Conservation (phyloP, 35 echinoderm and acorn worm species). For the Holothuria glaberrima region DNA sequence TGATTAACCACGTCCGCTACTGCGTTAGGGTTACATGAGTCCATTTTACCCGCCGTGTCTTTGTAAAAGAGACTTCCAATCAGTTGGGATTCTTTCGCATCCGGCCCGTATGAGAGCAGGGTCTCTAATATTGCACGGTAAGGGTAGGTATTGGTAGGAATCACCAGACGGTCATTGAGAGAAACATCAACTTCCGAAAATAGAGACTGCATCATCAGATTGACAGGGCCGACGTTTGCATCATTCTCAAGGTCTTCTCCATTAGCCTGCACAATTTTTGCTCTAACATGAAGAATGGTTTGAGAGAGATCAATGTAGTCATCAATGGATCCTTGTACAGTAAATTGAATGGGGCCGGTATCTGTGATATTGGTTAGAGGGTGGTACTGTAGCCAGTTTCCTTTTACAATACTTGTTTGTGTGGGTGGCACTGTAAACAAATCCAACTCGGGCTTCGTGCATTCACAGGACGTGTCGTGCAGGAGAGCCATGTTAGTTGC, state of each 20-base stretch:
- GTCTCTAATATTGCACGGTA: conserved; percentile 67
- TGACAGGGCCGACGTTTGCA: conserved; percentile 45
- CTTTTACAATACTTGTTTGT: too few relatives aligned
- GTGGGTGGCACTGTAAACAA: conserved; percentile 67
- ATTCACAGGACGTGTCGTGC: conserved; percentile 58
- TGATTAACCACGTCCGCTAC: not conserved
- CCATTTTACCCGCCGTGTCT: conserved; percentile 27
- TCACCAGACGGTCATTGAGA: conserved; percentile 62
- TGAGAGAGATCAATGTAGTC: conserved; percentile 72
- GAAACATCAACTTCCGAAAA: conserved; percentile 65
- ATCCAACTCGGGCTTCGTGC: conserved; percentile 64
- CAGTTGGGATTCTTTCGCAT: conserved; percentile 50
- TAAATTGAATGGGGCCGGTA: conserved; percentile 63
- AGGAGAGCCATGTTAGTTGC: conserved; percentile 47
- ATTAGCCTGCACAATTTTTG: conserved; percentile 52
- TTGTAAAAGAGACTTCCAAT: conserved; percentile 37
- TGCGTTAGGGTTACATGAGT: conserved; percentile 12
- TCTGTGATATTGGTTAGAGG: conserved; percentile 72
- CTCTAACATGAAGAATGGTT: conserved; percentile 58
- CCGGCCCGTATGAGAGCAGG: conserved; percentile 41
- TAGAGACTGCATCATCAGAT: conserved; percentile 54
- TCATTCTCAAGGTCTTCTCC: not conserved
- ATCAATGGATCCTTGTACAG: conserved; percentile 60
- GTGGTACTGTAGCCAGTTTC: conserved; percentile 71
- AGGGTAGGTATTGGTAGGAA: conserved; percentile 65